Percentiles rank a stretch among this genome's conserved stretches.
These are phyloP conservation scores for Cotesia typhae DNA, from an alignment of 1,140 invertebrate species.

Conservation along the genomic window DNA sequence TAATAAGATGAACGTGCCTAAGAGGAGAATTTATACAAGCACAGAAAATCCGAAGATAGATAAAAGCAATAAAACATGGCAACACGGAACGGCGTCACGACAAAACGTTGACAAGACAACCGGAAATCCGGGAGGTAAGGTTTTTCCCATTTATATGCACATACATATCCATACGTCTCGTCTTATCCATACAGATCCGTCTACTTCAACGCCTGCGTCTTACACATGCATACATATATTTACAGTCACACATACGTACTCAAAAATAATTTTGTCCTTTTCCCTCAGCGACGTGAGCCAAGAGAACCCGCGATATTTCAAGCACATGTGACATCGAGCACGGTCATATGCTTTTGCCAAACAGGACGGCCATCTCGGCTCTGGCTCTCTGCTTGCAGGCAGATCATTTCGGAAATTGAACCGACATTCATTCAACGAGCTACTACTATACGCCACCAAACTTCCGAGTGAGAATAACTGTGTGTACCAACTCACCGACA, in stretches of 20 bases:
- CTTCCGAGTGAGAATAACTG: not conserved
- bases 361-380: constrained; percentile 14
- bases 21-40: constrained; percentile 1
- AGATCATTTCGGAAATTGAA: constrained; percentile 33
- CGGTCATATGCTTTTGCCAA: constrained; percentile 27
- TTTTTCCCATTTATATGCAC: no score
- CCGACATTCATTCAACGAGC: constrained; percentile 23
- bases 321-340: constrained; percentile 1
- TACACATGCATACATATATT: not conserved
- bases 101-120: constrained; percentile 5
- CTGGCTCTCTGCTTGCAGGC: not conserved
- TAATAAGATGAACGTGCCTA: not conserved
- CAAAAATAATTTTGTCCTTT: not conserved
- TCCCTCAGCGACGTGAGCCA: not conserved
- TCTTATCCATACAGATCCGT: no score
- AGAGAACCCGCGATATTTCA: constrained; percentile 21
- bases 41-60: not conserved
- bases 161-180: not conserved
- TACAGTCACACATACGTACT: not conserved
- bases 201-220: no score
- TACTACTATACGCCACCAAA: not conserved
- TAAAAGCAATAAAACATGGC: constrained; percentile 21
- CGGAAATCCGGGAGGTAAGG: constrained; percentile 8
- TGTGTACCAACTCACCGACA: not conserved
- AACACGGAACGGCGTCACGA: constrained; percentile 9